Evolutionary conservation across 2,888 invertebrate genomes (phyloP), one percentile per base, ranked within the genome.

Genomic region (Nemoura dubitans): DNA sequence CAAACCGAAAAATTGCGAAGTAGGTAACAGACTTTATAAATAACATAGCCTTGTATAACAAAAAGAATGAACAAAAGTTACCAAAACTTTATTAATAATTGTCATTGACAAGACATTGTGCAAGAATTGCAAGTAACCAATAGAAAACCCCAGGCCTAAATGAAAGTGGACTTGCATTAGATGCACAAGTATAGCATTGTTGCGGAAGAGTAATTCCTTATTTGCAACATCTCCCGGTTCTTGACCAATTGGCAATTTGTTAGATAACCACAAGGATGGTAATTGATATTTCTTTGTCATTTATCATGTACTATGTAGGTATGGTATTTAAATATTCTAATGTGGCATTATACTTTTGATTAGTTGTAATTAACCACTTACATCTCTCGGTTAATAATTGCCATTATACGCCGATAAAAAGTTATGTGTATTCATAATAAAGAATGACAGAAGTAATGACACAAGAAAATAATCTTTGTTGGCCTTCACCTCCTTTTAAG

Each of bases 331-430:
- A 16, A 16, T 59, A 59, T 59, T 59, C 6, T 59, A 59, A 59
- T 59, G 21, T 21, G 59, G 14, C 59, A 59, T 59, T 59, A 59
- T 59, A 59, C 59, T 21, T 59, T 59, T 59, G 59, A 59, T 59
- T 59, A 59, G 59, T 59, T 59, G 59, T 59, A 59, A 59, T 59
- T 59, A 59, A 59, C 59, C 59, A 59, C 14, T 59, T 59, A 59
- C 59, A 59, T 59, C 14, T 59, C 59, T 59, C 59, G 14, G 59
- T 21, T 59, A 59, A 59, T 59, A 59, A 59, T 59, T 59, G 59
- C 59, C 21, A 59, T 59, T 59, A 59, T 59, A 21, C 21, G 59
- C 59, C 14, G 59, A 59, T 59, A 59, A 59, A 59, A 59, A 59
- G 59, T 10, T 21, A 7, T 59, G 59, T 21, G 14, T 59, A 21